Evolutionary conservation across 1,140 invertebrate genomes (phyloP), one percentile per base, ranked within the genome.

Genomic region (Philopotamus ludificatus): DNA sequence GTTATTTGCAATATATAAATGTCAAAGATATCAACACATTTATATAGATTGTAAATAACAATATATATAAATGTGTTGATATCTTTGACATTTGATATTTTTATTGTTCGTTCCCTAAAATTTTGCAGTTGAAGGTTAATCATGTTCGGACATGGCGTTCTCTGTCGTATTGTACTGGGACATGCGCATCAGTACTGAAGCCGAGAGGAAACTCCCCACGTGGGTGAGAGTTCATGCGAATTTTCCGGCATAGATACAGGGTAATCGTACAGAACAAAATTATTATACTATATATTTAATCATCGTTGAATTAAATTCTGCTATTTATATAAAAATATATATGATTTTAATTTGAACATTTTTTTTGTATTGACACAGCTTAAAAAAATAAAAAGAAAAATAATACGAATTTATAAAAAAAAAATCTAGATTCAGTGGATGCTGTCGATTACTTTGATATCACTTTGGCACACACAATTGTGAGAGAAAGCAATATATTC

Each of bases 121-220:
- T 34, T 4, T 4, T 4, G 28, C 12, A 34, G 8, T 15, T 15
- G 18, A 47, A 47, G 18, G n/a, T 12, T 7, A 47, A 21, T 25
- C 26, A n/a, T 28, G 57, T 60, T 60, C 57, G 57, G 2, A 3
- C 41, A 26, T 26, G 1, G 7, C 16, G 57, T 10, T 60, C 42
- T 47, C 15, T 39, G 22, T 3, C 1, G 1, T 10, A 23, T 1
- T n/a, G n/a, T n/a, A n/a, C n/a, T 25, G 15, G 23, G 10, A 22
- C 57, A 47, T 60, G 57, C 57, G 57, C 57, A 60, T 16, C 18
- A 1, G n/a, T 1, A 10, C 1, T 15, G 16, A 9, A 22, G n/a
- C 16, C 28, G 34, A 60, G 42, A 47, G 57, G 57, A 60, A 60
- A 25, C 28, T 60, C 54, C 54, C 54, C 57, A 60, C 57, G 42